Conservation (phyloP, 2,113 vertebrate genomes). For the Cololabis saira region DNA sequence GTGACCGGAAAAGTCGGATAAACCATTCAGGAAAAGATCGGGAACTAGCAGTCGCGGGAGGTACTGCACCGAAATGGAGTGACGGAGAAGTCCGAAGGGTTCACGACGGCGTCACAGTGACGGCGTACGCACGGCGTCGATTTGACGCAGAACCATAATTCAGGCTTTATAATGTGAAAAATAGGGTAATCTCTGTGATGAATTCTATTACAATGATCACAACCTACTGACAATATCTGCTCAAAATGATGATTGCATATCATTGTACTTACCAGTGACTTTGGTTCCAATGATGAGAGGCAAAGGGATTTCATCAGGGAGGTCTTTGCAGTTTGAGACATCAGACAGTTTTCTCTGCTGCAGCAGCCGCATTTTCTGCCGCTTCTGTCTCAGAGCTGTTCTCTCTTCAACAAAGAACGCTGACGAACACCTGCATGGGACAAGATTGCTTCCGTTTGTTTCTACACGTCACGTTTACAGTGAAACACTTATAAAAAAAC, state of each 20-base stretch:
- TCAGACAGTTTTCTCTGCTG: constrained; percentile 96
- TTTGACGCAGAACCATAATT: too few relatives aligned
- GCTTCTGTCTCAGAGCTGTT: constrained; percentile 92
- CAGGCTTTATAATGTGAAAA: too few relatives aligned
- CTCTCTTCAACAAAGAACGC: constrained; percentile 98
- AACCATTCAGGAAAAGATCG: too few relatives aligned
- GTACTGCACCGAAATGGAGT: too few relatives aligned
- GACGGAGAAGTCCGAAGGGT: too few relatives aligned
- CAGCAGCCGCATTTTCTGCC: constrained; percentile 95
- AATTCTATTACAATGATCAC: too few relatives aligned
- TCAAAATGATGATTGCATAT: not conserved
- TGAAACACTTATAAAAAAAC: not conserved
- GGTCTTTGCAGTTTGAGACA: constrained; percentile 96
- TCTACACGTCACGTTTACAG: not conserved
- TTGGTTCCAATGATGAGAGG: constrained; percentile 98
- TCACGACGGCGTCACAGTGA: too few relatives aligned
- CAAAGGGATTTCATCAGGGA: constrained; percentile 97
- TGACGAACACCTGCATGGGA: constrained; percentile 90
- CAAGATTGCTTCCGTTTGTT: not conserved
- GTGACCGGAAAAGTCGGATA: too few relatives aligned
- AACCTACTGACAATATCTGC: not conserved
- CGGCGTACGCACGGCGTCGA: too few relatives aligned
- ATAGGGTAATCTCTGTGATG: too few relatives aligned
- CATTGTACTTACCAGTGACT: constrained; percentile 89
- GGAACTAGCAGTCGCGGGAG: too few relatives aligned